phyloP scores from a whole-genome alignment of 2,113 vertebrate species.

The Amphiprion ocellaris region DNA sequence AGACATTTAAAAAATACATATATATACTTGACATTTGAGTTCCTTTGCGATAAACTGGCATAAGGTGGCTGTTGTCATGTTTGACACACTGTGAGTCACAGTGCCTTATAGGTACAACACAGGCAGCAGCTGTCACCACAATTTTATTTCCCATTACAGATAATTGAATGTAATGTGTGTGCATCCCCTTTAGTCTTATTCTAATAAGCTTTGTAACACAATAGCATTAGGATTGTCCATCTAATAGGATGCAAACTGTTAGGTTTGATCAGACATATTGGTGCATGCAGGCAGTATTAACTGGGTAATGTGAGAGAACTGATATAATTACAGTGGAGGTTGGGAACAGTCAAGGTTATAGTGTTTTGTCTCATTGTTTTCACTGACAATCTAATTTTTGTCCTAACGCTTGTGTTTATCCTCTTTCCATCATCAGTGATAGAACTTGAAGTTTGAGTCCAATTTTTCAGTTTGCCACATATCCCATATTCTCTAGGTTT shows the following conservation, averaged over 20 bases:
- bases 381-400: not conserved
- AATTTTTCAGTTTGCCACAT: not conserved
- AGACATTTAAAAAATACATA: no score
- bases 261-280: conserved; percentile 19
- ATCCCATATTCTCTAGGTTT: not conserved
- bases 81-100: conserved; percentile 6
- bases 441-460: not conserved
- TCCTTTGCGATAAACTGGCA: not conserved
- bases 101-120: not conserved
- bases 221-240: conserved; percentile 37
- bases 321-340: not conserved
- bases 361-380: conserved; percentile 5
- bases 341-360: not conserved
- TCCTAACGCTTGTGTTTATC: not conserved
- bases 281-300: not conserved
- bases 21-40: not conserved
- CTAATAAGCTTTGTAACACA: conserved; percentile 52
- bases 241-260: conserved; percentile 48
- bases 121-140: conserved; percentile 16
- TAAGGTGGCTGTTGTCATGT: not conserved
- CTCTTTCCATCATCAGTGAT: not conserved
- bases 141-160: conserved; percentile 29
- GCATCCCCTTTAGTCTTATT: conserved; percentile 26
- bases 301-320: not conserved
- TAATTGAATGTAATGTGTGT: conserved; percentile 48